Evolutionary conservation across 2,113 vertebrate species (phyloP).

Genomic region (Periophthalmodon schlosseri): DNA sequence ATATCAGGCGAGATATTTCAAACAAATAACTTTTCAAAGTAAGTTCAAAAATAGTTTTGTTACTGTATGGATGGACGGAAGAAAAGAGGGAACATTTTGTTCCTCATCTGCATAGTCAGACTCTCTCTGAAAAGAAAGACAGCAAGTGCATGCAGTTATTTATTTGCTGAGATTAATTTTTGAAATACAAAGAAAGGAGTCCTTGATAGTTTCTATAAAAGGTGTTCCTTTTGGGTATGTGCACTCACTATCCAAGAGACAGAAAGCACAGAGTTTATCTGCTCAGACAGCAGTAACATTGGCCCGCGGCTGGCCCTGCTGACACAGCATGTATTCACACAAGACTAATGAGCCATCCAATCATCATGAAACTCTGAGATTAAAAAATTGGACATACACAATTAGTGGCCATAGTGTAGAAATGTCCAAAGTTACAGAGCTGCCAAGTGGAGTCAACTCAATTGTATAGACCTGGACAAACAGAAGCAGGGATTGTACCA

Average conservation of each 20-base stretch:
- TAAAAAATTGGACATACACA: not conserved
- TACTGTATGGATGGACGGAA: not conserved
- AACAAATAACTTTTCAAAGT: not conserved
- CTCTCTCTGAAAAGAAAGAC: not conserved
- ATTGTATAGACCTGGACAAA: slow-evolving; percentile 7
- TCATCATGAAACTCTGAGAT: slow-evolving; percentile 38
- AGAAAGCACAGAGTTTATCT: slow-evolving; percentile 68
- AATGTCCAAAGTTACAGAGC: not conserved
- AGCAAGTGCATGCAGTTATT: not conserved
- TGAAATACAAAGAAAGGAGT: not conserved
- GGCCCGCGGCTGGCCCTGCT: slow-evolving; percentile 63
- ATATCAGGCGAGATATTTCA: not conserved
- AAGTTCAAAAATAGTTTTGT: not conserved
- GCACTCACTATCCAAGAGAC: slow-evolving; percentile 48
- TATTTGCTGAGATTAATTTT: not conserved
- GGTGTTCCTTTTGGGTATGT: slow-evolving; percentile 17
- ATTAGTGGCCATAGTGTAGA: not conserved
- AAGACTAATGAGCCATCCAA: slow-evolving; percentile 75
- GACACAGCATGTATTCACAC: slow-evolving; percentile 67
- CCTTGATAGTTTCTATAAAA: not conserved
- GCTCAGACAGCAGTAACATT: slow-evolving; percentile 61
- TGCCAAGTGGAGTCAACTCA: not conserved
- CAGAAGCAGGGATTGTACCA: slow-evolving; percentile 28
- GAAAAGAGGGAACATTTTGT: not conserved
- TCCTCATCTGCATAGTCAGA: not conserved